Conservation (phyloP, 2,113 vertebrate genomes). For the Nycticebus coucang region DNA sequence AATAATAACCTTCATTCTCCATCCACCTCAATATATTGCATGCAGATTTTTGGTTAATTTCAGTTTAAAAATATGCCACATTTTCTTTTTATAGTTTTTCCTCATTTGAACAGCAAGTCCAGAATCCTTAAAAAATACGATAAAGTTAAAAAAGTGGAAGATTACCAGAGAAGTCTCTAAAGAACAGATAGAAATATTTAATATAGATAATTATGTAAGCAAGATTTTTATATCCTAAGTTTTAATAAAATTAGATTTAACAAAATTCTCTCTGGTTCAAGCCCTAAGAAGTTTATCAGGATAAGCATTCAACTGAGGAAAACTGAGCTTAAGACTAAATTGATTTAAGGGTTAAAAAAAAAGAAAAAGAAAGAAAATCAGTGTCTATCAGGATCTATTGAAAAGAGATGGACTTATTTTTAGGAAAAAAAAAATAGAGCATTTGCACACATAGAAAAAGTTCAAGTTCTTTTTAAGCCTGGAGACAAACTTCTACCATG, state of each 20-base stretch:
- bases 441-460: slow-evolving; percentile 33
- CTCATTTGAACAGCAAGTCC: slow-evolving; percentile 25
- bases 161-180: slow-evolving; percentile 77
- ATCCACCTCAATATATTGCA: background rate
- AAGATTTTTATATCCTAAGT: slow-evolving; percentile 81
- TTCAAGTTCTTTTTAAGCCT: background rate
- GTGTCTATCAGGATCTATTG: slow-evolving; percentile 46
- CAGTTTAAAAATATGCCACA: background rate
- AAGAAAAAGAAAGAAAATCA: slow-evolving; percentile 7
- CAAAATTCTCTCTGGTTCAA: slow-evolving; percentile 73
- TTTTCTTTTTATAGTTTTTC: slow-evolving; percentile 25
- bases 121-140: background rate
- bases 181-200: slow-evolving; percentile 83
- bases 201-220: slow-evolving; percentile 84
- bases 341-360: slow-evolving; percentile 76
- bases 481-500: background rate
- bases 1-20: background rate
- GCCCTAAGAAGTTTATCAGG: slow-evolving; percentile 82
- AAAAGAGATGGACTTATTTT: slow-evolving; percentile 45
- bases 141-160: background rate
- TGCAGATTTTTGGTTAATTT: background rate
- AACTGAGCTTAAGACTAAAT: slow-evolving; percentile 75
- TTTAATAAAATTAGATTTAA: slow-evolving; percentile 86
- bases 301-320: slow-evolving; percentile 77
- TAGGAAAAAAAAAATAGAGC: background rate